These are phyloP conservation scores for Desoria tigrina DNA, from an alignment of 2,888 invertebrate genomes.

Conservation along the genomic window DNA sequence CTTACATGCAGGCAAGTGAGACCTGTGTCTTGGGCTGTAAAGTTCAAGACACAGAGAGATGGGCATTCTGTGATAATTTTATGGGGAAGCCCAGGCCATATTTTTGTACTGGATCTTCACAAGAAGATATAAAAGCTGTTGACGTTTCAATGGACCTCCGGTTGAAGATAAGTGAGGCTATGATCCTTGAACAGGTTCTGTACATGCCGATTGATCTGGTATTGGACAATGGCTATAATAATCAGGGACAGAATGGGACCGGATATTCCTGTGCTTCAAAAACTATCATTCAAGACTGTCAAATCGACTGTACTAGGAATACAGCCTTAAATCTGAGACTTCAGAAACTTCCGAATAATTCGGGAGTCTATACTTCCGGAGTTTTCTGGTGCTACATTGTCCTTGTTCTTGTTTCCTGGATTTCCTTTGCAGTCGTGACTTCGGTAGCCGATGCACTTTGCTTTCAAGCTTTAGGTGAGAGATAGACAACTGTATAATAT, in stretches of 20 bases:
- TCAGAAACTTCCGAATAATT: background rate
- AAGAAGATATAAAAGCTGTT: conserved; percentile 20
- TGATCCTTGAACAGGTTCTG: background rate
- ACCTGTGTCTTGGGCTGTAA: conserved; percentile 1
- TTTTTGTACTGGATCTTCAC: background rate
- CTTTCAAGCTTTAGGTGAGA: conserved; percentile 75
- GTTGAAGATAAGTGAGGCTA: background rate
- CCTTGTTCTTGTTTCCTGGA: conserved; percentile 76
- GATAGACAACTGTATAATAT: background rate
- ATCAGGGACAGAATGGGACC: background rate
- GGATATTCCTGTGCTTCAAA: conserved; percentile 18
- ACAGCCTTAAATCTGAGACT: conserved; percentile 18
- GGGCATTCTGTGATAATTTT: background rate
- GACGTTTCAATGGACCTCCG: background rate
- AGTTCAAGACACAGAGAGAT: background rate
- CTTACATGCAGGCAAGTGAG: too few species aligned
- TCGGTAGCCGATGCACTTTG: conserved; percentile 88
- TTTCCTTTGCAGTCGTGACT: conserved; percentile 81
- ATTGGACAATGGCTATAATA: conserved; percentile 7
- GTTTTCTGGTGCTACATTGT: conserved; percentile 77
- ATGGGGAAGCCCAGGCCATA: background rate
- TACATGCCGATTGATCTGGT: conserved; percentile 22
- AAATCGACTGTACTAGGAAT: conserved; percentile 34
- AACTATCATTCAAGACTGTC: conserved; percentile 22
- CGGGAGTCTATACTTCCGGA: background rate